phyloP scores from a whole-genome alignment of 92 coral and sea anemone genomes.

The Siderastrea radians region DNA sequence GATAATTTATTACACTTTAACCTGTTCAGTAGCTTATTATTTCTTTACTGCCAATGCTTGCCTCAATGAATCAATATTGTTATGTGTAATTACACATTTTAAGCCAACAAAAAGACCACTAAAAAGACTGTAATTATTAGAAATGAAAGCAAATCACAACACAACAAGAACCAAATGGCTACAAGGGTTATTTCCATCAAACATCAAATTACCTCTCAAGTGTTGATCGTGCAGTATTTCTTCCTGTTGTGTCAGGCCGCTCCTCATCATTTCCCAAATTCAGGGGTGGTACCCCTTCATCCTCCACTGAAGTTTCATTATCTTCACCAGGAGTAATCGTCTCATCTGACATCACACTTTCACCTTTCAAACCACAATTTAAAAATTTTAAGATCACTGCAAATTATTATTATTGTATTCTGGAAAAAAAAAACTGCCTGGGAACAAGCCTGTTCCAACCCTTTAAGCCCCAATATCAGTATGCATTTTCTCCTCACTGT shows the following conservation, averaged over 20 bases:
- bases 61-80: no score
- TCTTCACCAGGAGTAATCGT: conserved; percentile 74
- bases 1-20: no score
- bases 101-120: no score
- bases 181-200: no score
- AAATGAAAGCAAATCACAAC: no score
- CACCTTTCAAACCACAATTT: conserved; percentile 43
- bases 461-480: no score
- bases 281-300: conserved; percentile 76
- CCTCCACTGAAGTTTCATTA: conserved; percentile 51
- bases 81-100: no score
- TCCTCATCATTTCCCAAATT: conserved; percentile 81
- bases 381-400: neutral
- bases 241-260: conserved; percentile 73
- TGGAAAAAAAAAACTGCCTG: neutral
- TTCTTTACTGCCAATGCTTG: no score
- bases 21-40: no score
- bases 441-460: neutral
- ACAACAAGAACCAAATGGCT: no score
- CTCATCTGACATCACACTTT: conserved; percentile 68
- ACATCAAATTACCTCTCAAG: conserved; percentile 72
- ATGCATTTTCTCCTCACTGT: no score
- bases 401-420: neutral
- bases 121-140: no score
- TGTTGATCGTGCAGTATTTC: conserved; percentile 90